Conservation (phyloP, 2,888 invertebrate genomes). For the Hydrotaea diabolus region DNA sequence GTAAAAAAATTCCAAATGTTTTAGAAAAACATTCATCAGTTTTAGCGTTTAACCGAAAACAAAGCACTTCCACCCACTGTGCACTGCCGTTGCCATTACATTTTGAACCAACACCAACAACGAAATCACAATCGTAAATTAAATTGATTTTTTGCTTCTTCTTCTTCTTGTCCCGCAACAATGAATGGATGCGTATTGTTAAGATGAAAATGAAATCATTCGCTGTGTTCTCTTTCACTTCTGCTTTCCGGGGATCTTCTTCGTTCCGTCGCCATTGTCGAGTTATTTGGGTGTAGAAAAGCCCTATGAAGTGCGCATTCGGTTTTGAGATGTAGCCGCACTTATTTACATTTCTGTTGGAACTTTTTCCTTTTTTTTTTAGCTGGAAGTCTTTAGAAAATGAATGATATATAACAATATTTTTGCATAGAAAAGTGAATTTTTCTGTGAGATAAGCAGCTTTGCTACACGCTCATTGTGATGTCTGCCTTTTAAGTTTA, state of each 20-base stretch:
- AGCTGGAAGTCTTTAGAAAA: neutral
- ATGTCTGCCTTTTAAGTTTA: too few species aligned
- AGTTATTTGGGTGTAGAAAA: neutral
- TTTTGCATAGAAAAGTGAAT: neutral
- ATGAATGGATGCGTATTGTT: neutral
- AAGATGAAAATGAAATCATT: neutral
- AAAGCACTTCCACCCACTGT: too few species aligned
- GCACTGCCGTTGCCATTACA: neutral
- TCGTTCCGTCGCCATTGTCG: too few species aligned
- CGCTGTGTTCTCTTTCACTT: neutral
- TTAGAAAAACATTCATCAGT: too few species aligned
- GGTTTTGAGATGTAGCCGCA: too few species aligned
- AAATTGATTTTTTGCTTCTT: constrained; percentile 35
- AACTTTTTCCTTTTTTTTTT: neutral
- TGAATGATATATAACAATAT: neutral
- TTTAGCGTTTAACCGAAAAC: too few species aligned
- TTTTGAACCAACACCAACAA: neutral
- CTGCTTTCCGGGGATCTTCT: neutral
- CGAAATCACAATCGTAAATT: constrained; percentile 39
- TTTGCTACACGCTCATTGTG: too few species aligned
- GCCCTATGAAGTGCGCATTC: neutral
- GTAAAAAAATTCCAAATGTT: too few species aligned
- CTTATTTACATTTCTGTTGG: neutral
- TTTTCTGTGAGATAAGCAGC: too few species aligned
- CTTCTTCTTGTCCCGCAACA: neutral